Percentiles rank a stretch among this genome's conserved stretches.
phyloP scores from a whole-genome alignment of 2,797 vertebrate species.

The Valencia hispanica region DNA sequence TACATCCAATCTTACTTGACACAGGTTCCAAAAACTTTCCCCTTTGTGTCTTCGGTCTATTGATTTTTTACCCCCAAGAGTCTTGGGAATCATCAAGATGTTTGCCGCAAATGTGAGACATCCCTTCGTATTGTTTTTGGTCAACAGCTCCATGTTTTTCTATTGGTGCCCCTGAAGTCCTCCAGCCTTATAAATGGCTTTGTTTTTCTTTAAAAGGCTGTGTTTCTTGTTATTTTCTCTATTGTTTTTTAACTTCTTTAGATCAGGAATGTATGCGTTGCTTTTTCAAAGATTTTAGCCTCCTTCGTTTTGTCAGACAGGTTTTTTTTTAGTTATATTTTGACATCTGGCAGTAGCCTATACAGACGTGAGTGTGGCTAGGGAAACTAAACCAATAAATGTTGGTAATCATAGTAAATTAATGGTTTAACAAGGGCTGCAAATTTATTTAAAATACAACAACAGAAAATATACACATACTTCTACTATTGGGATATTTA shows the following conservation, averaged over 20 bases:
- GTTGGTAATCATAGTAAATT: neutral
- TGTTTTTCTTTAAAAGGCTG: neutral
- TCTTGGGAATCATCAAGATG: conserved; percentile 1
- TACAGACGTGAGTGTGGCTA: neutral
- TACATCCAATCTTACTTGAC: neutral
- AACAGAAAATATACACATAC: too few relatives aligned
- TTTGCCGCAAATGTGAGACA: neutral
- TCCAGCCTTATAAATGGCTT: neutral
- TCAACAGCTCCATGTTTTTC: neutral
- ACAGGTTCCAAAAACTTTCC: neutral
- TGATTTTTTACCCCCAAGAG: too few relatives aligned
- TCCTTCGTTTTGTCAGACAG: neutral
- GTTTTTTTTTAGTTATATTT: neutral
- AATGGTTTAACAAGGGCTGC: neutral
- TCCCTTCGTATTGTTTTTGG: too few relatives aligned
- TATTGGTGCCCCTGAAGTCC: neutral
- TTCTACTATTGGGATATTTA: too few relatives aligned
- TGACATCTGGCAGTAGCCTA: neutral
- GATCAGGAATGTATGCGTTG: too few relatives aligned
- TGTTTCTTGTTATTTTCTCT: neutral
- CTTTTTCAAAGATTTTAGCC: neutral
- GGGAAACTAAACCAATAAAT: too few relatives aligned
- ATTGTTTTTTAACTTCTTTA: neutral
- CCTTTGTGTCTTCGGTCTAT: neutral
- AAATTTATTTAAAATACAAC: neutral